Evolutionary conservation across 2,113 vertebrate species (phyloP), one percentile per base, ranked within the genome.

Genomic region (Urocitellus parryii): DNA sequence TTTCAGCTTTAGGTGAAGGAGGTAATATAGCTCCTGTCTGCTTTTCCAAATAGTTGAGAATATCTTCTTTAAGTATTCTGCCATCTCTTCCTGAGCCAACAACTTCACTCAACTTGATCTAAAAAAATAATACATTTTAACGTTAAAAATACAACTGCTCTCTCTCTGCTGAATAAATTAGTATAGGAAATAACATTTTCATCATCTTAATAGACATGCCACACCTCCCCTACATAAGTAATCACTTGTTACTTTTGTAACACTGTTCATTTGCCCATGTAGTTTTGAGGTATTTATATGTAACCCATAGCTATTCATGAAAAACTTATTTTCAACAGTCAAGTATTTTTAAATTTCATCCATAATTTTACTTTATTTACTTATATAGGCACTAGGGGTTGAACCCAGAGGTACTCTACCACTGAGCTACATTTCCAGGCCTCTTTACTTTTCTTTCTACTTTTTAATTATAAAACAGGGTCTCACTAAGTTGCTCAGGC

Each of bases 61-160:
- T 99, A 97, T 99, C 99, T 98, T 99, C 99, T 98, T 99, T 99
- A 88, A 99, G 99, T 97, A 99, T 99, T 70, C 99, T 99, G 45
- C 99, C 99, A 77, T 99, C 99, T 96, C 98, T 99, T n/a, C 99
- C 99, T 2, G 99, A 99, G 88, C 99, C 99, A 53, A 99, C 98
- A 96, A 99, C 98, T 99, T 99, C 99, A 95, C 99, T 99, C 86
- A 99, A 98, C 97, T 99, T 99, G 84, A 99, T 99, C 99, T 99
- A 98, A 81, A 97, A 98, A n/a, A 81, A 0, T 45, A 83, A 97
- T 18, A 97, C 45, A 83, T 34, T 83, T 94, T 79, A 86, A 72
- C 20, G 37, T 32, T 94, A 68, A 95, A 95, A 89, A 72, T 91
- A 94, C 61, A 79, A 73, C 48, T 78, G 9, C 37, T 67, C 20